Base-by-base conservation (phyloP, 1,140 invertebrate species). In the Pogonus chalceus region DNA sequence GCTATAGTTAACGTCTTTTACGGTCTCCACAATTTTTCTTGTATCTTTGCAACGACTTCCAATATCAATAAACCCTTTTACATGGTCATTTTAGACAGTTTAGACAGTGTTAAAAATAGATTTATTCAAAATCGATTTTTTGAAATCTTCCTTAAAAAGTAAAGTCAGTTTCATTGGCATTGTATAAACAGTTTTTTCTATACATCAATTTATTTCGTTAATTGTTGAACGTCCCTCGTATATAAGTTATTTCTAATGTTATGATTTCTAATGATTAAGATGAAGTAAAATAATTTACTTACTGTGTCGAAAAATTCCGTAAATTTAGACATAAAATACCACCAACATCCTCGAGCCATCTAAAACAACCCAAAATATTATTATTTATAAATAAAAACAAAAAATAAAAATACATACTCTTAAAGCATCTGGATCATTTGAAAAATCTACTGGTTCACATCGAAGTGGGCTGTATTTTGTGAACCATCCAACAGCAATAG, bases 251-350 rank as follows among this genome's bases (percentile, higher is more conserved):
- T 31, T 52, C 9, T 24, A 23, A 10, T 47, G 18, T 24, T n/a
- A 53, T 22, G 10, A 10, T 31, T 23, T 54, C 14, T 31, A 7
- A 31, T 14, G 7, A 7, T 7, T 31, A 31, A 31, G 14, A 31
- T 4, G 26, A 31, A 31, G 39, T 52, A 3, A n/a, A n/a, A n/a
- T n/a, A n/a, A 50, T 18, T 35, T 43, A 81, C 83, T 84, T 78
- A 96, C 90, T 69, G 94, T 97, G 69, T 98, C 94, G 69, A 96
- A 82, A 76, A 97, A 95, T 73, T 98, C 94, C 53, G 92, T 87
- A 72, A 82, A 92, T 75, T 98, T 98, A 0, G 93, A 96, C 64
- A 96, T 84, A 70, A 91, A 97, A 72, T 96, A 98, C 92, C 92
- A 96, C 92, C 92, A 98, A 64, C 92, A 85, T 24, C 88, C 92